These are phyloP conservation scores for Caenorhabditis tropicalis DNA, from an alignment of 1,140 invertebrate genomes.

Conservation along the genomic window DNA sequence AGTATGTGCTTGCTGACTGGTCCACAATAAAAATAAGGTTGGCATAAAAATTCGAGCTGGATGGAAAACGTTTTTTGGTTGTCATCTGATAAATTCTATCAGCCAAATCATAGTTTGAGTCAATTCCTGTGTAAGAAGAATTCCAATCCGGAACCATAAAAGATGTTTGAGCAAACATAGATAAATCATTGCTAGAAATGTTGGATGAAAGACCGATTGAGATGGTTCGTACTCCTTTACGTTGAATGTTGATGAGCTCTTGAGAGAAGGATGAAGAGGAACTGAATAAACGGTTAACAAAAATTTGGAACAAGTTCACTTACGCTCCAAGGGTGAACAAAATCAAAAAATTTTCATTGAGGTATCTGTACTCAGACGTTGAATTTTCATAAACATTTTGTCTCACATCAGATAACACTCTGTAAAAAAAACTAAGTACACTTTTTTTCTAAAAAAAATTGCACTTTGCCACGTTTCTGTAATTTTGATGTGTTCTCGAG, in stretches of 20 bases:
- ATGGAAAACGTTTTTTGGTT: background rate
- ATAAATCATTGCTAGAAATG: background rate
- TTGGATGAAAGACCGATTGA: conserved; percentile 1
- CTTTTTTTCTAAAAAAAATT: too few species aligned
- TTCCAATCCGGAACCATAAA: conserved; percentile 19
- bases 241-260: background rate
- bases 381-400: conserved; percentile 17
- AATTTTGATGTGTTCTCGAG: conserved; percentile 1
- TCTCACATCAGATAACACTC: background rate
- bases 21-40: background rate
- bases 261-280: background rate
- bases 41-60: background rate
- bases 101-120: conserved; percentile 19
- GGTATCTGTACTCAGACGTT: conserved; percentile 23
- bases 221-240: background rate
- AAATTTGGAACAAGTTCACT: too few species aligned
- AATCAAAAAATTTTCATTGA: conserved; percentile 30
- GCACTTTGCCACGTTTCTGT: background rate
- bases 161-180: background rate
- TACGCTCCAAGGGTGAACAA: conserved; percentile 34
- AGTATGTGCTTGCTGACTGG: background rate
- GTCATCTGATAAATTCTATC: conserved; percentile 15
- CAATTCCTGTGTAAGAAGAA: background rate
- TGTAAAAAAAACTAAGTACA: background rate
- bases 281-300: background rate